Base-by-base conservation (phyloP, 2,113 vertebrate species). In the Acrocephalus kingi region DNA sequence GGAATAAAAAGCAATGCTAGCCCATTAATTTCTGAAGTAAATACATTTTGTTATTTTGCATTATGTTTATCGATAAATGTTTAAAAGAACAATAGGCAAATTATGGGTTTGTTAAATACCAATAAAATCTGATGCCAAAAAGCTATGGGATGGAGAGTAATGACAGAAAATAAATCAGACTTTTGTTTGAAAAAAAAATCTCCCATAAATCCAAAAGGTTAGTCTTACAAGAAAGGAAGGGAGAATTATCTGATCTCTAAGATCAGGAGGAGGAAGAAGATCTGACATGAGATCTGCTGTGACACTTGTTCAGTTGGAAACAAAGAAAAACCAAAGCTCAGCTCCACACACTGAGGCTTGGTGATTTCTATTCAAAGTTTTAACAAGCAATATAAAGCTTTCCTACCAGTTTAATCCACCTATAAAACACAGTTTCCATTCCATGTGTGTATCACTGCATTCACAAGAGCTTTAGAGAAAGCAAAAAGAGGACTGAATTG, bases 341-440 rank as follows among this genome's bases (percentile, higher is more conserved):
- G 41, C 49, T 84, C 35, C 52, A 52, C 39, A 31, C 39, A 86
- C 73, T 59, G 27, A 22, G 19, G 39, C 48, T 71, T 49, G 24
- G 55, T 9, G 8, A 84, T 84, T 96, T 68, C 68, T 81, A 78
- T 61, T 86, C 72, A 74, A 69, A 71, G 22, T 86, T 93, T 61
- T 56, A 90, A 83, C 39, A 78, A 80, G 64, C 68, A 74, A 67
- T 69, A 77, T 89, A 84, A 91, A 90, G 79, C 63, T 56, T 88
- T 93, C 79, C 82, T 77, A 71, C 43, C 56, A 71, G 59, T 71
- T 92, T 84, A 96, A 96, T 93, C 85, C 90, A 89, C 22, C 52
- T 75, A 71, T 35, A 87, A 96, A 88, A 37, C 52, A 71, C 58
- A 88, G 33, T 55, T 91, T 77, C 61, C 2, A 6, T 77, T 95